These are phyloP conservation scores for Eucera pruinosa DNA, from an alignment of 2,888 invertebrate genomes.

Conservation along the genomic window DNA sequence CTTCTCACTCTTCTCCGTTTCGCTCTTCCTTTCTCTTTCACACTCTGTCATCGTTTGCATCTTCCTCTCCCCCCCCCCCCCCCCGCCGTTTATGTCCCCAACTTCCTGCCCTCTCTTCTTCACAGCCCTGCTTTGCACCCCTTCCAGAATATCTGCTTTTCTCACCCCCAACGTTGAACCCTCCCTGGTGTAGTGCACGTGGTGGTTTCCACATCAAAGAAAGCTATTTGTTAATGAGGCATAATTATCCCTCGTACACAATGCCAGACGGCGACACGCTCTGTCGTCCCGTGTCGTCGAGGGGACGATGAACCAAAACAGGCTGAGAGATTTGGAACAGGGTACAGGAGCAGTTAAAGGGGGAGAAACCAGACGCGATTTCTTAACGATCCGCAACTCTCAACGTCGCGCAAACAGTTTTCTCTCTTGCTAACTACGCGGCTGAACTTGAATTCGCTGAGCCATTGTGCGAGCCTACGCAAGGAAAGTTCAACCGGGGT, in stretches of 20 bases:
- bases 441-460: conserved; percentile 46
- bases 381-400: conserved; percentile 43
- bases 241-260: conserved; percentile 79
- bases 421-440: conserved; percentile 32
- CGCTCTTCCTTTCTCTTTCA: conserved; percentile 6
- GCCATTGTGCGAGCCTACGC: background rate
- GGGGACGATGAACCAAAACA: conserved; percentile 32
- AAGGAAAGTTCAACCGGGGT: conserved; percentile 24
- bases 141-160: conserved; percentile 3
- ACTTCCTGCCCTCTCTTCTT: background rate
- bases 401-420: no score
- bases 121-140: background rate
- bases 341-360: background rate
- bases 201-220: conserved; percentile 79
- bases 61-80: conserved; percentile 22
- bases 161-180: conserved; percentile 18
- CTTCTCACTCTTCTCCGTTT: background rate
- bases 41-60: conserved; percentile 8
- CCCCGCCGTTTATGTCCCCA: background rate
- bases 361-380: conserved; percentile 47
- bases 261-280: conserved; percentile 68
- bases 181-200: conserved; percentile 60
- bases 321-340: conserved; percentile 34
- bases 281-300: conserved; percentile 35
- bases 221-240: conserved; percentile 81